Evolutionary conservation across 1,140 invertebrate species (phyloP), one percentile per base, ranked within the genome.

Genomic region (Drosophila virilis): DNA sequence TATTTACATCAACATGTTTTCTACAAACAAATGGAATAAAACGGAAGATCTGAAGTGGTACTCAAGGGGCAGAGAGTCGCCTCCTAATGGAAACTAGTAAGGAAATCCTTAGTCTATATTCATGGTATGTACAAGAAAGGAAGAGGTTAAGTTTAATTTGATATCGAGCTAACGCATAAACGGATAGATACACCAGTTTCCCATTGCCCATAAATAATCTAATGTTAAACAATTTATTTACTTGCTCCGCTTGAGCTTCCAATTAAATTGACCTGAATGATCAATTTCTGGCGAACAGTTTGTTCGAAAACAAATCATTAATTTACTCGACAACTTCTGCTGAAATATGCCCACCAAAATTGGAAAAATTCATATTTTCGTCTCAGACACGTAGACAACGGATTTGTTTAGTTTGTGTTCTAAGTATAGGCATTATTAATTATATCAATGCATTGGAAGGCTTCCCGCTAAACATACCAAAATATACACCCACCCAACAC

Each of bases 291-390:
- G 43, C 6, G 70, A 86, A 81, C 54, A 78, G 78, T 85, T 35
- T 48, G 28, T 28, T 64, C 15, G 35, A 74, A 86, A 85, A 84
- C 81, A 84, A 85, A 75, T 37, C 71, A 88, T 88, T 82, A 76
- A 52, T 72, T 71, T 46, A 17, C 2, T 43, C 40, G 32, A 13
- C 45, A 62, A 40, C 62, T 69, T 79, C 68, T 52, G 65, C 60
- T 17, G 72, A 79, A 79, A 51, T 33, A 15, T 54, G 55, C 35
- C 64, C 17, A 2, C 13, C 35, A 17, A 42, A 45, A 60, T 33
- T 12, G 37, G 17, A 3, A 40, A 48, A 48, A 69, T 50, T 61
- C 38, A 61, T 51, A 61, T 45, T 69, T 60, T 35, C 7, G 37
- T 13, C 45, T 43, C 2, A 40, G 52, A 48, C 33, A 50, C 57